Evolutionary conservation across 2,113 vertebrate species (phyloP).

Genomic region (Phyllostomus discolor): DNA sequence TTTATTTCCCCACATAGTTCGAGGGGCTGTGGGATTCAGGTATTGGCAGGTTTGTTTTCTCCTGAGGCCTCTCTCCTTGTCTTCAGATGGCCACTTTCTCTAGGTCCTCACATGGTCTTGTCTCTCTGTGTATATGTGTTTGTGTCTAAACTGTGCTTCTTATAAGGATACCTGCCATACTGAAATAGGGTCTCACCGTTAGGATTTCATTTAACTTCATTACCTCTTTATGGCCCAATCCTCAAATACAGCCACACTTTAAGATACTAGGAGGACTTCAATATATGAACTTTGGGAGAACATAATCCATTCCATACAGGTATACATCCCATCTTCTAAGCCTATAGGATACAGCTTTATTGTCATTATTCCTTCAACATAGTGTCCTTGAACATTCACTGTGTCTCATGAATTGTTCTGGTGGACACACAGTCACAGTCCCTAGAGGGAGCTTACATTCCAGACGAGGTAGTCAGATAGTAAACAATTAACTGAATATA

Average conservation of each 20-base stretch:
- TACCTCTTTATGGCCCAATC: not conserved
- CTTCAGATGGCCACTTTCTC: not conserved
- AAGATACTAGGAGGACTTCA: not conserved
- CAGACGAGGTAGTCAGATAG: not conserved
- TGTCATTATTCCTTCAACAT: not conserved
- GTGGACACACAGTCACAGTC: not conserved
- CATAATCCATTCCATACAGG: not conserved
- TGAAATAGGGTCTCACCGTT: not conserved
- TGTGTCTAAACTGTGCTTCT: not conserved
- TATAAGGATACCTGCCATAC: not conserved
- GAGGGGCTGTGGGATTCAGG: not conserved
- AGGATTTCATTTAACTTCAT: not conserved
- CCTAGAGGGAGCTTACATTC: not conserved
- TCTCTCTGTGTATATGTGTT: not conserved
- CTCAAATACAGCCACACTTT: not conserved
- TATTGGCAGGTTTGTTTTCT: not conserved
- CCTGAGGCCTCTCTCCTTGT: not conserved
- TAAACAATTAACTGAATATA: not conserved
- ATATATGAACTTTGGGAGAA: not conserved
- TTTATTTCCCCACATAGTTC: not conserved
- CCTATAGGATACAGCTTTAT: not conserved
- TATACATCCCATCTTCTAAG: not conserved
- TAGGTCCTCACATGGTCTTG: not conserved
- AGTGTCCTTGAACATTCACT: not conserved
- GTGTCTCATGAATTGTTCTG: not conserved